Base-by-base conservation (phyloP, 2,888 invertebrate species). In the Alentia gelatinosa region DNA sequence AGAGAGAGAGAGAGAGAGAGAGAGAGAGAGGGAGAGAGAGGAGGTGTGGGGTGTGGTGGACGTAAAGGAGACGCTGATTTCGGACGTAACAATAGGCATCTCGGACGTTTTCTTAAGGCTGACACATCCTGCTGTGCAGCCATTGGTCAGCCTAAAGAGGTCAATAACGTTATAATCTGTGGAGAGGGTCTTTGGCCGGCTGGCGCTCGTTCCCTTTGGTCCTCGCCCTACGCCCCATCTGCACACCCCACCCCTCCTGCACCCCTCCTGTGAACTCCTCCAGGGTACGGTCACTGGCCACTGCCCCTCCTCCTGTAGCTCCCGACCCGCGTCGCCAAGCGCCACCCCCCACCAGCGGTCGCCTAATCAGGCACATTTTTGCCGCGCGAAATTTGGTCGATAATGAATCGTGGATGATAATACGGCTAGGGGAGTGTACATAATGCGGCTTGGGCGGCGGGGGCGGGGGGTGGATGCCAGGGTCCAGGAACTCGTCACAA, bases 401-500 rank as follows among this genome's bases (percentile, higher is more conserved):
- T 83, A 83, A 83, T 83, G 83, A 83, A 83, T 83, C 83, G 83
- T 83, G 83, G 83, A 39, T 39, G 83, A 83, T 83, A 83, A 83
- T 83, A 83, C 23, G 30, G 83, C 26, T 39, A 83, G 83, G 40
- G 40, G 83, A 40, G 83, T 40, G 83, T 83, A 39, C 40, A 83
- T 83, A 83, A 83, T 83, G 40, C 39, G 83, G 83, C 33, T 75
- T n/a, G n/a, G n/a, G n/a, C n/a, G n/a, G n/a, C n/a, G n/a, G n/a
- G n/a, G n/a, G n/a, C n/a, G n/a, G n/a, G n/a, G n/a, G n/a, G n/a
- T n/a, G n/a, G n/a, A n/a, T n/a, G n/a, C n/a, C n/a, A n/a, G n/a
- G n/a, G n/a, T n/a, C n/a, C n/a, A n/a, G n/a, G n/a, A n/a, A n/a
- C 83, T 26, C 26, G 37, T 39, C 39, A 83, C 83, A 83, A 83